Evolutionary conservation across 2,888 invertebrate species (phyloP), one percentile per base, ranked within the genome.

Genomic region (Blera fallax): DNA sequence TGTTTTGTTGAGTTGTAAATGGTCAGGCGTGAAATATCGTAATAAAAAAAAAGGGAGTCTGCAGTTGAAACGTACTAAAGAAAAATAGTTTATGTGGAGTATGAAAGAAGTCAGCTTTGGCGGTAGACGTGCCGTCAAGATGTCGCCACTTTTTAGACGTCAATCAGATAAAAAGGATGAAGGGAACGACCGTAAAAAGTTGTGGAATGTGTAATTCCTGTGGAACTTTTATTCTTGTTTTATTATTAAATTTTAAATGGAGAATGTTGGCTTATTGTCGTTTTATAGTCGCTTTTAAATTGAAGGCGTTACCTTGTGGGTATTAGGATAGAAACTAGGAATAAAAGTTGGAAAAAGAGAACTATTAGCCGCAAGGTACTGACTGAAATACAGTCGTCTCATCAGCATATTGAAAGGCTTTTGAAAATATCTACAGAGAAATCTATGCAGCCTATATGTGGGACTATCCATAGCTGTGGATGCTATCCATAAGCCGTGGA

Each of bases 91-190:
- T 83, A 83, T 73, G 79, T 10, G 45, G 24, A 18, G 43, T 52
- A 54, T 32, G 11, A 27, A 24, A 37, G 34, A 60, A 58, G 18
- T 43, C 10, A 21, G 62, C 76, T 81, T 74, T 69, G 69, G 24
- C 64, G 74, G 73, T 78, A 76, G 84, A 84, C 80, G 74, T 84
- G 84, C 84, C 80, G 80, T 70, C 80, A 74, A 65, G 84, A 80
- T 74, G 84, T 80, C 84, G 84, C 80, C 84, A 65, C 74, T 67
- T 54, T 69, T 54, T 69, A 74, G 83, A 73, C 60, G 84, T 69
- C 84, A 74, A 84, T 84, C 84, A 74, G 79, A 84, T 80, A 65
- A 69, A 58, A 45, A 48, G 4, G 7, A 29, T 34, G 27, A 34
- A 64, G 21, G 18, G 24, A 58, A 62, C 3, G n/a, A 29, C 37